Evolutionary conservation across 2,113 vertebrate genomes (phyloP), one percentile per base, ranked within the genome.

Genomic region (Nicator chloris): DNA sequence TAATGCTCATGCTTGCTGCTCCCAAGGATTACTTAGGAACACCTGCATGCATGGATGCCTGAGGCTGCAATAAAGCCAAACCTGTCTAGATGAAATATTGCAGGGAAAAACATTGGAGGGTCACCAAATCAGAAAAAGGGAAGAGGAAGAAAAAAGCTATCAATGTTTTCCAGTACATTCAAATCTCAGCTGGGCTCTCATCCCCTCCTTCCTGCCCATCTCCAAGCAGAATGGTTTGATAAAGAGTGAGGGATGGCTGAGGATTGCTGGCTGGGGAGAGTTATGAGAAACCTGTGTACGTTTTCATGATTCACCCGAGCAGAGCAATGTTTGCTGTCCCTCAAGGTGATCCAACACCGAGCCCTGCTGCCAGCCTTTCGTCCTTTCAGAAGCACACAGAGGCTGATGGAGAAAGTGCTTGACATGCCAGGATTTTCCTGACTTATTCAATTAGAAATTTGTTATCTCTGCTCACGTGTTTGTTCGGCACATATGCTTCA

Each of bases 61-160:
- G 40, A 61, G 79, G 91, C 88, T 80, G 61, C 64, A 90, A 86
- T 82, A 83, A 96, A 95, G 61, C 77, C 81, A 79, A 87, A 92
- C 47, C 56, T 82, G 83, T 83, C 93, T 40, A 7, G 65, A 54
- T 88, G 70, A 96, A 88, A 92, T 73, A 86, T 64, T 64, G 77
- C 42, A 83, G 68, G 12, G 49, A 18, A 77, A 82, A 88, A 49
- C 56, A 72, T 37, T 78, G 80, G 90, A 90, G 40, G 31, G 31
- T 65, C 88, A 93, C 65, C 82, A 94, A 70, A 75, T 88, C 19
- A 81, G 28, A 37, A 63, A 82, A 47, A 72, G 7, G 4, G 37
- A 68, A 81, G 51, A 87, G 30, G 66, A 54, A 79, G 5, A 5
- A 61, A 66, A 77, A 86, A 66, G 8, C 66, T 12, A 26, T n/a